A percentile compares a stretch with the other conserved stretches of the same genome.
phyloP scores from a whole-genome alignment of 2,797 vertebrate genomes.

The Dendrocincla fuliginosa region DNA sequence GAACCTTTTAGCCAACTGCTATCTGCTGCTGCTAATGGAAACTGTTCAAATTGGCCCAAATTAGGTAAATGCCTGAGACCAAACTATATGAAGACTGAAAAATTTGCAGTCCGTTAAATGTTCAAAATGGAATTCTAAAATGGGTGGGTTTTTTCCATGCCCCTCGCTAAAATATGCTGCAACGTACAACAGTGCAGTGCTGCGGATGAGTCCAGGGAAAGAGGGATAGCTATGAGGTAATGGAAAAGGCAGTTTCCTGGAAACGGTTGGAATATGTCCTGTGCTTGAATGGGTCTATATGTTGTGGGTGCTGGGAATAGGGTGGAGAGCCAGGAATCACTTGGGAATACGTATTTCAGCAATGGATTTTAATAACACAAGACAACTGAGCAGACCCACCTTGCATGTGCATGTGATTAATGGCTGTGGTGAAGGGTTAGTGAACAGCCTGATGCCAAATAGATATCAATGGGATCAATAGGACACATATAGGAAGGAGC shows the following conservation, averaged over 20 bases:
- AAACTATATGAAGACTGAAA: neutral
- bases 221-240: neutral
- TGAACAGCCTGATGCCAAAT: conserved; percentile 34
- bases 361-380: neutral
- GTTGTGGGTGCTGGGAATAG: neutral
- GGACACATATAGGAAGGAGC: conserved; percentile 22
- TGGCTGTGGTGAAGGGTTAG: conserved; percentile 13
- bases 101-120: neutral
- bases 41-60: neutral
- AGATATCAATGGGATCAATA: conserved; percentile 40
- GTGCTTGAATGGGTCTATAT: neutral
- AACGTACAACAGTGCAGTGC: neutral
- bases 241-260: neutral
- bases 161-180: neutral
- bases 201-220: neutral
- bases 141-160: neutral
- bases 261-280: neutral
- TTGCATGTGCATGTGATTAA: conserved; percentile 13
- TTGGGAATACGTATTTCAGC: neutral
- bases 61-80: neutral
- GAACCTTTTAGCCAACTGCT: neutral
- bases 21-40: conserved; percentile 42
- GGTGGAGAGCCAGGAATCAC: neutral
- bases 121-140: neutral
- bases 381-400: neutral